Conservation (phyloP, 2,113 vertebrate genomes). For the Microtus ochrogaster region DNA sequence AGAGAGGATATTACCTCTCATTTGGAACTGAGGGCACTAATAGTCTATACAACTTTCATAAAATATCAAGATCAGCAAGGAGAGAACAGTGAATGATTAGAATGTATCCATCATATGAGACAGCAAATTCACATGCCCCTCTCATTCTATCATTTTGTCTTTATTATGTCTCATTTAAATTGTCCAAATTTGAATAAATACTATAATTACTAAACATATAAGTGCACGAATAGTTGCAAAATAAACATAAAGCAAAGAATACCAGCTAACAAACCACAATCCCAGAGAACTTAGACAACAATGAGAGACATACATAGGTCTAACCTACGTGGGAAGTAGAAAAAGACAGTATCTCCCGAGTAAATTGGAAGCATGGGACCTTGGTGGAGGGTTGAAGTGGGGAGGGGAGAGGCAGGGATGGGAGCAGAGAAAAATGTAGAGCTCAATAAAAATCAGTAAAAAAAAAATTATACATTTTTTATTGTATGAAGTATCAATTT, state of each 20-base stretch:
- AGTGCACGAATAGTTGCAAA: fast-evolving
- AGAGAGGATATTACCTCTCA: neutral
- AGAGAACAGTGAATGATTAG: fast-evolving
- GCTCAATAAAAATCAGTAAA: too few species aligned
- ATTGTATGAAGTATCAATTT: neutral
- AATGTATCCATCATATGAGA: neutral
- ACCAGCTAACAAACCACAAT: too few species aligned
- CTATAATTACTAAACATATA: neutral
- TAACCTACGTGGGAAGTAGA: too few species aligned
- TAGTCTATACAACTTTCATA: neutral
- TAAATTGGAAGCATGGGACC: too few species aligned
- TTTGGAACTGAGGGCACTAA: neutral
- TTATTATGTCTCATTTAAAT: neutral
- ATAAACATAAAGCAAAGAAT: too few species aligned
- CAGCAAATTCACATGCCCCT: too few species aligned
- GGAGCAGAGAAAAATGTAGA: too few species aligned
- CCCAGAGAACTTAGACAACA: too few species aligned
- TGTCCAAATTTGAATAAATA: neutral
- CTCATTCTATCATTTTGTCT: neutral
- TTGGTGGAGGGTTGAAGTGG: too few species aligned
- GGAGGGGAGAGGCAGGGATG: too few species aligned
- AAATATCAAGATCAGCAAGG: neutral
- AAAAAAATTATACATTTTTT: neutral
- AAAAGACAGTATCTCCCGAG: too few species aligned
- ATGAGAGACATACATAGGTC: too few species aligned